Base-by-base conservation (phyloP, 1,140 invertebrate genomes). In the Camponotus floridanus region DNA sequence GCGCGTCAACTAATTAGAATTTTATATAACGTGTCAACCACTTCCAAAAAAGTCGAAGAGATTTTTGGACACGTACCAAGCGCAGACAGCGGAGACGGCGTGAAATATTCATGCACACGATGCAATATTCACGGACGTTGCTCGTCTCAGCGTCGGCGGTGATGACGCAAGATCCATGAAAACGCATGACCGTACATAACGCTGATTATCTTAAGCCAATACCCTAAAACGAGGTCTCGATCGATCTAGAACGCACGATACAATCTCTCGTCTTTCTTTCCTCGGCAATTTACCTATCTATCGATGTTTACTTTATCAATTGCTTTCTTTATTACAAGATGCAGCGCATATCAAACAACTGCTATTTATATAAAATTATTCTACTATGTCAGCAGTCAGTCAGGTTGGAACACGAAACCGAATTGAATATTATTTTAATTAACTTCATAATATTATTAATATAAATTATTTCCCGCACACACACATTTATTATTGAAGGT, bases 101-200 rank as follows among this genome's bases (percentile, higher is more conserved):
- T 67, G 61, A 79, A 79, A 79, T 79, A 79, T 79, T 79, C 76
- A 79, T 79, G 76, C 76, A 79, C 26, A 67, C n/a, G 76, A 51
- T 79, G 76, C 76, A 79, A 62, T 79, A 79, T 79, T 79, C 76
- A 79, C 64, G 76, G 61, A 79, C 42, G 42, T 61, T 36, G 42
- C 76, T 67, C 76, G 61, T 76, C 21, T 9, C 61, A 31, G 33
- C 51, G 67, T 81, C 68, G 83, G 39, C 51, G 73, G 36, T 33
- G 70, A 70, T 87, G 85, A 85, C 85, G 87, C 55, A 90, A 86
- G 87, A 85, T 85, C 76, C 83, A 81, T 76, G 70, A 79, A 88
- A 79, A 85, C 68, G 76, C 88, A 79, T 76, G 90, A 87, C 85
- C 87, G 70, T 71, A 64, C 86, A 83, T 85, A 88, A 91, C 85